Evolutionary conservation across 2,113 vertebrate genomes (phyloP).

Genomic region (Colistium nudipinnis): DNA sequence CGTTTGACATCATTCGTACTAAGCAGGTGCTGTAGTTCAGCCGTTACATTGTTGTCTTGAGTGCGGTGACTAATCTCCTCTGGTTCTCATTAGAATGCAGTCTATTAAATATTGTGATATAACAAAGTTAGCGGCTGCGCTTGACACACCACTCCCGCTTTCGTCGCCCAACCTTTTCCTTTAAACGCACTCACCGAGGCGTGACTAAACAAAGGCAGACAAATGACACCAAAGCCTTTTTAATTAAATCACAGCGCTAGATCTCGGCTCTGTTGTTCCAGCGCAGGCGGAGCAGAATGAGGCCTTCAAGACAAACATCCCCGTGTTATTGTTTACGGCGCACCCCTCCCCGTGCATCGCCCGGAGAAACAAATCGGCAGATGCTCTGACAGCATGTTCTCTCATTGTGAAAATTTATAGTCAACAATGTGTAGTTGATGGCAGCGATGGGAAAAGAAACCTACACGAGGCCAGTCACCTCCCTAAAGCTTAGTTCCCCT

Average conservation of each 20-base stretch:
- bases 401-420: constrained; percentile 52
- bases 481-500: constrained; percentile 34
- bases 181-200: constrained; percentile 44
- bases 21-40: neutral
- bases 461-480: constrained; percentile 12
- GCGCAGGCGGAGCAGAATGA: constrained; percentile 36
- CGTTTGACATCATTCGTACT: neutral
- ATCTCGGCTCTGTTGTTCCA: constrained; percentile 54
- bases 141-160: constrained; percentile 40
- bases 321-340: constrained; percentile 33
- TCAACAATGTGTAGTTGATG: constrained; percentile 40
- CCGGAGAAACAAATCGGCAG: constrained; percentile 50
- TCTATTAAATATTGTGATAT: constrained; percentile 44
- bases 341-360: constrained; percentile 39
- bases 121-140: constrained; percentile 49
- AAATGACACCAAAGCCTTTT: constrained; percentile 46
- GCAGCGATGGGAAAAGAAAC: constrained; percentile 7
- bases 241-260: constrained; percentile 62
- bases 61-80: constrained; percentile 37
- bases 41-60: constrained; percentile 21
- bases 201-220: constrained; percentile 54
- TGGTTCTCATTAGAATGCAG: constrained; percentile 42
- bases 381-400: constrained; percentile 53
- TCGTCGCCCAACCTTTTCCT: constrained; percentile 34
- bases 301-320: constrained; percentile 42